phyloP scores from a whole-genome alignment of 2,888 invertebrate genomes.

The Buathra laborator region DNA sequence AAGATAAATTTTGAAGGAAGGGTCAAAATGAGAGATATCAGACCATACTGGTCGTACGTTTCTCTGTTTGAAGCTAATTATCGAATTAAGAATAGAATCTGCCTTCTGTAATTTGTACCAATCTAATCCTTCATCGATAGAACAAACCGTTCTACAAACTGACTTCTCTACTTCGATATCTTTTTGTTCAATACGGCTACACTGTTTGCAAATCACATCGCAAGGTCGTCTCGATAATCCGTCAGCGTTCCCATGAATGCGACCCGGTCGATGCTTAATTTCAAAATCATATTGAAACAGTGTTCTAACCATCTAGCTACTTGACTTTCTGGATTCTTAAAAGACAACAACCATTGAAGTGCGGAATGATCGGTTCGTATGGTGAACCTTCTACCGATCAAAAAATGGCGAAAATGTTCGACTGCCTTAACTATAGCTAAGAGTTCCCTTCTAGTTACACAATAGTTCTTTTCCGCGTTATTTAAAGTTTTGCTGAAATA shows the following conservation, averaged over 20 bases:
- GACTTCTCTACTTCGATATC: neutral
- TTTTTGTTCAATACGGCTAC: constrained; percentile 32
- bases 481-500: constrained; percentile 48
- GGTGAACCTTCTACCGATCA: constrained; percentile 75
- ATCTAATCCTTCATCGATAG: neutral
- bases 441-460: constrained; percentile 74
- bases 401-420: constrained; percentile 76
- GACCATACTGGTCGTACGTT: constrained; percentile 58
- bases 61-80: constrained; percentile 39
- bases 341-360: constrained; percentile 77
- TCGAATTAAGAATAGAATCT: constrained; percentile 3
- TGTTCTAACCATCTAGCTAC: constrained; percentile 78
- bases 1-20: constrained; percentile 63
- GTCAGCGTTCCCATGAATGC: constrained; percentile 71
- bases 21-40: constrained; percentile 38
- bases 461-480: constrained; percentile 61
- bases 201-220: constrained; percentile 53
- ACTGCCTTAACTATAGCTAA: constrained; percentile 73
- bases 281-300: constrained; percentile 76
- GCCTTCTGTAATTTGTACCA: constrained; percentile 9
- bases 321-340: constrained; percentile 79
- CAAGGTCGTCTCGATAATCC: constrained; percentile 71
- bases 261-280: constrained; percentile 72
- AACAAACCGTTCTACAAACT: constrained; percentile 26
- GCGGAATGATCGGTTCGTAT: constrained; percentile 78